Evolutionary conservation across 2,888 invertebrate species (phyloP), one percentile per base, ranked within the genome.

Genomic region (Spodoptera picta): DNA sequence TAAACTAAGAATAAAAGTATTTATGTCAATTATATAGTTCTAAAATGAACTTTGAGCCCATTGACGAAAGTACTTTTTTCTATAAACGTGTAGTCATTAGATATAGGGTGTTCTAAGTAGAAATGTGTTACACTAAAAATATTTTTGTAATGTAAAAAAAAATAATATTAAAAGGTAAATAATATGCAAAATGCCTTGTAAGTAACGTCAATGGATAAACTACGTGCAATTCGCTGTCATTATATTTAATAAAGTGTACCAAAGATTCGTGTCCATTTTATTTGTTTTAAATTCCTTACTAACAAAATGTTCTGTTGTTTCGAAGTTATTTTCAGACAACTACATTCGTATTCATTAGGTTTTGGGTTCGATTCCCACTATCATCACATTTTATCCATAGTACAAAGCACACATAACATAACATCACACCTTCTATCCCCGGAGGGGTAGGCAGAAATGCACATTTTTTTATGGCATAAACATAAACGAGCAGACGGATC

Each of bases 21-120:
- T 90, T 87, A 79, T 86, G 87, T 89, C 93, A 93, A 91, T 80
- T 83, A 83, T 82, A 85, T 85, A 86, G 85, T 82, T 80, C 76
- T 60, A 66, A 54, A 50, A 60, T 73, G 87, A 90, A 87, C 89
- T 87, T 83, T 92, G 93, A 93, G 93, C 93, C 93, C 93, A 82
- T 92, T 93, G 93, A 86, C 83, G 86, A 69, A 88, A 82, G 69
- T 87, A 88, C 91, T 93, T 93, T 92, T 90, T 90, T 77, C 54
- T 70, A 60, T 82, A 61, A 71, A 69, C 78, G 64, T 79, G 66
- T 79, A 71, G 73, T 73, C 56, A 62, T 69, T 79, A 68, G 57
- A 52, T 46, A 12, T 69, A 77, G 53, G 41, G 47, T 48, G 47
- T 62, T 48, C 9, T 52, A 55, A 50, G 65, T 68, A 75, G 76